These are phyloP conservation scores for Coptodon bakossiorum DNA, from an alignment of 2,113 vertebrate genomes.

Conservation along the genomic window DNA sequence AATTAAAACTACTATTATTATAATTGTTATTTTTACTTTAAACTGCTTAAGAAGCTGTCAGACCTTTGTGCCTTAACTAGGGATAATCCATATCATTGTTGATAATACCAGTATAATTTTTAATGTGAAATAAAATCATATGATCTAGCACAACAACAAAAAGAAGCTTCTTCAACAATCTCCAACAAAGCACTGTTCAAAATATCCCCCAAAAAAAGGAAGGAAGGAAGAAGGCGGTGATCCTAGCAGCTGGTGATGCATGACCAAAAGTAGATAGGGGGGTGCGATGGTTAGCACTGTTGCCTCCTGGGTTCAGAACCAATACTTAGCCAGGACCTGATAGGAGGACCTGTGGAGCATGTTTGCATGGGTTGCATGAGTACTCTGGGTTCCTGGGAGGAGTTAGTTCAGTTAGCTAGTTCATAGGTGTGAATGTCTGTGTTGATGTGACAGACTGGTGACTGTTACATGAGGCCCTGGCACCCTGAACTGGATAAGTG, in stretches of 20 bases:
- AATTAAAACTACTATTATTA: not conserved
- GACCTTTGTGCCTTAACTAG: not conserved
- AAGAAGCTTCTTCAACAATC: not conserved
- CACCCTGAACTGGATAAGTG: not conserved
- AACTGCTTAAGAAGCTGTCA: not conserved
- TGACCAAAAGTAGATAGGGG: not conserved
- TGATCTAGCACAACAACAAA: not conserved
- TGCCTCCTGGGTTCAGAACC: not conserved
- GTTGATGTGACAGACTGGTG: not conserved
- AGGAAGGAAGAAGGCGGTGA: not conserved
- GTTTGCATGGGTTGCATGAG: not conserved
- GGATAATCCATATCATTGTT: not conserved
- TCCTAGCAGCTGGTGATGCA: not conserved
- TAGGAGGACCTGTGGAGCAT: not conserved
- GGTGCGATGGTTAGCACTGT: fast-evolving
- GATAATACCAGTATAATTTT: not conserved
- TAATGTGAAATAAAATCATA: not conserved
- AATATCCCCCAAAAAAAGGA: fast-evolving
- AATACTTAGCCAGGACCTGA: not conserved
- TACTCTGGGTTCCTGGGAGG: not conserved
- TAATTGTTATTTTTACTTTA: not conserved
- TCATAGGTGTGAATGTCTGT: not conserved
- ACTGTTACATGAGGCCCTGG: too few relatives aligned
- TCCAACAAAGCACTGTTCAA: not conserved
- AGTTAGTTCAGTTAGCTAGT: not conserved